Evolutionary conservation across 2,113 vertebrate genomes (phyloP).

Genomic region (Astur gentilis): DNA sequence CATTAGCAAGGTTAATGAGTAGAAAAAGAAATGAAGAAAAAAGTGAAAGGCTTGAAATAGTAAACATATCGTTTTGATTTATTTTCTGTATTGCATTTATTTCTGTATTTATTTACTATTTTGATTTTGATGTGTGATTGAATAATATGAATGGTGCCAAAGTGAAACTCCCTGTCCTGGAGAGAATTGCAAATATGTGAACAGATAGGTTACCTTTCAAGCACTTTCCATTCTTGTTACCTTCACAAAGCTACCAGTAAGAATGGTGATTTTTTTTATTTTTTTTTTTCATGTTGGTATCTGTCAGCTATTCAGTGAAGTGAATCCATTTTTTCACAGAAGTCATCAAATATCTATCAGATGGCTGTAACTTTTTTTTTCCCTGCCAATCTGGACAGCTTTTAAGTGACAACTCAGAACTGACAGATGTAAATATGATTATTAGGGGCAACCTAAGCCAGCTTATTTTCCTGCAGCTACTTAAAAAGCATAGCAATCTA

Average conservation of each 20-base stretch:
- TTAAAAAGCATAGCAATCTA: neutral
- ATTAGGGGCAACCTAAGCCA: neutral
- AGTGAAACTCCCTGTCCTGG: neutral
- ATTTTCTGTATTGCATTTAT: neutral
- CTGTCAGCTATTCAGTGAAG: constrained; percentile 34
- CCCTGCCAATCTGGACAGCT: neutral
- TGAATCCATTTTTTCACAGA: constrained; percentile 6
- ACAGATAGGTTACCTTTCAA: constrained; percentile 5
- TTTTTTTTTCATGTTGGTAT: neutral
- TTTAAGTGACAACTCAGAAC: neutral
- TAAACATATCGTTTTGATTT: neutral
- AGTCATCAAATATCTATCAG: constrained; percentile 1
- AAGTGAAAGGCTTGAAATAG: neutral
- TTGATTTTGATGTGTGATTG: neutral
- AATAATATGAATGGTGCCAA: neutral
- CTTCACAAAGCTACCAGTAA: neutral
- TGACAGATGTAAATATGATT: constrained; percentile 15
- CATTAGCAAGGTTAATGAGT: neutral
- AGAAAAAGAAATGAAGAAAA: neutral
- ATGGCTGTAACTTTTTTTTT: neutral
- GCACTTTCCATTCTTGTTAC: neutral
- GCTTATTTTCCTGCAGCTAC: neutral
- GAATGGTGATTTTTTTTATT: neutral
- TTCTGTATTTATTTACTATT: neutral
- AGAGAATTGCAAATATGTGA: neutral